Base-by-base conservation (phyloP, 2,113 vertebrate genomes). In the Alouatta palliata region DNA sequence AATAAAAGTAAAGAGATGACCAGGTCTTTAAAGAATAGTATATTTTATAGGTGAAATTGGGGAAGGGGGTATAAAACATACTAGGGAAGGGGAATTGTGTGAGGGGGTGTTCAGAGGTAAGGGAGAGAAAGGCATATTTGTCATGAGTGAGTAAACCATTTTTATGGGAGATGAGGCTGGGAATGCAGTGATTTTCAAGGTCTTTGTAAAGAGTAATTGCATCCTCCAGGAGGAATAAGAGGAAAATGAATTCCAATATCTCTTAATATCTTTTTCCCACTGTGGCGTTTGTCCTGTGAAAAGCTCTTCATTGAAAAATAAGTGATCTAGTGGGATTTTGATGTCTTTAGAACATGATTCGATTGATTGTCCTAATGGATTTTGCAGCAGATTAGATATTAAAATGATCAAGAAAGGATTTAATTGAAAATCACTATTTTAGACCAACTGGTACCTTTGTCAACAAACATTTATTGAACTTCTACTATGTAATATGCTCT, bases 331-430 rank as follows among this genome's bases (percentile, higher is more conserved):
- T 86, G 80, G 90, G 84, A 94, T 68, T 89, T 91, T 52, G 80
- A 95, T 90, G 52, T 94, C 92, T 97, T 90, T 47, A 79, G 77
- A 93, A 43, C 17, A 82, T 40, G 27, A 82, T 81, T 96, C 19
- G 0, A 95, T 81, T 82, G 92, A 93, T 95, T 75, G 80, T 92
- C 40, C 40, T 96, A 96, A 95, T 97, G 79, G 52, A 86, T 96
- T 96, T 97, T 87, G 61, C 80, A 96, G 94, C 52, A 94, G 94
- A 96, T 87, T 94, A 75, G 75, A 90, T 95, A 86, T 87, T 97
- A 94, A 90, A 84, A 80, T 94, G 66, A 54, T 80, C 90, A 95
- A 96, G 90, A 95, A 97, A 89, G 37, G 37, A 79, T 89, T 91
- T 95, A 35, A 91, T 90, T 97, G 87, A 96, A 96, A 95, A 90